Evolutionary conservation across 92 coral and sea anemone genomes (phyloP).

Genomic region (Micromussa lordhowensis): DNA sequence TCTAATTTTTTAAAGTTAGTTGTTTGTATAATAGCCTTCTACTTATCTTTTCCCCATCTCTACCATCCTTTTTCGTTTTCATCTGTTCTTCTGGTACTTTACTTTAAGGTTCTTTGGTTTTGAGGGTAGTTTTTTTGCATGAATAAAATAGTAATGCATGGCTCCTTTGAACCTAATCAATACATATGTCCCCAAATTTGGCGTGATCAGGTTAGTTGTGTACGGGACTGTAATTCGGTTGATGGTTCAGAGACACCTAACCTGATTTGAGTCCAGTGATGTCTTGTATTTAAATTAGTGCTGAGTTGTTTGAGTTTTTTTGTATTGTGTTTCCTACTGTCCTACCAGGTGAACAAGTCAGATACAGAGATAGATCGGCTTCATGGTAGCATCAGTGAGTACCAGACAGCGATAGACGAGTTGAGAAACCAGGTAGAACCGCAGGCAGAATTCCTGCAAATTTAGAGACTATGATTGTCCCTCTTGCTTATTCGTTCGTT

Average conservation of each 20-base stretch:
- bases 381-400: slow-evolving; percentile 66
- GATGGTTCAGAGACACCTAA: too few species aligned
- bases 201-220: background rate
- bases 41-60: too few species aligned
- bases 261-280: too few species aligned
- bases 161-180: background rate
- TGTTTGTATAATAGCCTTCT: too few species aligned
- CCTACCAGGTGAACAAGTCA: slow-evolving; percentile 61
- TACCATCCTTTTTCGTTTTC: too few species aligned
- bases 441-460: background rate
- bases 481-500: background rate
- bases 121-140: background rate
- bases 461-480: too few species aligned
- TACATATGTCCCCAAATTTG: background rate
- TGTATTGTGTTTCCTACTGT: background rate
- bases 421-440: slow-evolving; percentile 63
- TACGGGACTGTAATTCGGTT: background rate
- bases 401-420: slow-evolving; percentile 65
- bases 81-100: too few species aligned
- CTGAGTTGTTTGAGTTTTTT: background rate
- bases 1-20: too few species aligned
- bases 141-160: too few species aligned
- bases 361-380: slow-evolving; percentile 65
- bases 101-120: background rate
- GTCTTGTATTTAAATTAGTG: too few species aligned